Evolutionary conservation across 2,113 vertebrate species (phyloP).

Genomic region (Anguilla japonica): DNA sequence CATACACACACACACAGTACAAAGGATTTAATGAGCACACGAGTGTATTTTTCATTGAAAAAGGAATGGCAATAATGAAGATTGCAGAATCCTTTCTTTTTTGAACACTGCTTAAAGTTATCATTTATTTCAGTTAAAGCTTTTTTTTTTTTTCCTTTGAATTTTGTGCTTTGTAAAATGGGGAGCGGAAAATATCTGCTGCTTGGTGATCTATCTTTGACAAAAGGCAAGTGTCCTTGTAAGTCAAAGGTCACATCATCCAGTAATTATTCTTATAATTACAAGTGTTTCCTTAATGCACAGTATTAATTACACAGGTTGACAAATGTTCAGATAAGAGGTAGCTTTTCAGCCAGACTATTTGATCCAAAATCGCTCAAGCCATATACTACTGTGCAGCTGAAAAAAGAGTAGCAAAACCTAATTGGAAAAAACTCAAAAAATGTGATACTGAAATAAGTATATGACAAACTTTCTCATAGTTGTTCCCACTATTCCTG

Average conservation of each 20-base stretch:
- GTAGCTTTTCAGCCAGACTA: neutral
- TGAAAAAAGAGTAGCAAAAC: neutral
- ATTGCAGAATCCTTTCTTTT: neutral
- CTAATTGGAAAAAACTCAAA: neutral
- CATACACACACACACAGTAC: neutral
- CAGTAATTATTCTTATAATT: slow-evolving; percentile 26
- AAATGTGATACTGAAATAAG: no score
- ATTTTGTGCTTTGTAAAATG: neutral
- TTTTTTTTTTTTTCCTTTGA: neutral
- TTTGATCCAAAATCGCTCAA: slow-evolving; percentile 6
- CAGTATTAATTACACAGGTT: slow-evolving; percentile 30
- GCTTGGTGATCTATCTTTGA: neutral
- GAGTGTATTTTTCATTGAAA: neutral
- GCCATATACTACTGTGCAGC: neutral
- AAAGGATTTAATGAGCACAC: neutral
- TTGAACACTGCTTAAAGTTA: neutral
- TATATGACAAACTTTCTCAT: neutral
- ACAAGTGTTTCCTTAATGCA: slow-evolving; percentile 31
- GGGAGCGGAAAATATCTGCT: neutral
- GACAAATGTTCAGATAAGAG: slow-evolving; percentile 18
- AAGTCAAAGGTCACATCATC: slow-evolving; percentile 20
- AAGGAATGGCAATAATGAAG: neutral
- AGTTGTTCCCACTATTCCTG: neutral
- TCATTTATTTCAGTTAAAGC: neutral
- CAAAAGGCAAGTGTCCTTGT: neutral